Conservation (phyloP, 2,113 vertebrate genomes). For the human (Homo sapiens) region GRCh38 chr7:20730501-20731000, state of each 20-base stretch:
- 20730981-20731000: not conserved
- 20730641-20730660: not conserved
- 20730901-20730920: not conserved
- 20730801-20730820: not conserved
- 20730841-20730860: not conserved
- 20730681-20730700: not conserved
- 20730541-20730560: not conserved
- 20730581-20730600: not conserved
- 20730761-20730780: not conserved
- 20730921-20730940: not conserved
- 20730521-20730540: not conserved
- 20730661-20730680: slow-evolving; percentile 9
- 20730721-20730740: not conserved
- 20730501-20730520: no score
- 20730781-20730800: not conserved
- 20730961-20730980: not conserved
- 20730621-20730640: not conserved
- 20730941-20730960: not conserved
- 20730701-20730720: not conserved
- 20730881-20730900: not conserved
- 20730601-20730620: not conserved
- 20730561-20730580: not conserved
- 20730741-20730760: not conserved
- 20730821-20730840: not conserved
- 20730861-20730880: not conserved